Percentiles rank a stretch among this genome's conserved stretches.
phyloP scores from a whole-genome alignment of 30 jellyfish, hydroid and myxozoan species.

The Aurelia sp. region DNA sequence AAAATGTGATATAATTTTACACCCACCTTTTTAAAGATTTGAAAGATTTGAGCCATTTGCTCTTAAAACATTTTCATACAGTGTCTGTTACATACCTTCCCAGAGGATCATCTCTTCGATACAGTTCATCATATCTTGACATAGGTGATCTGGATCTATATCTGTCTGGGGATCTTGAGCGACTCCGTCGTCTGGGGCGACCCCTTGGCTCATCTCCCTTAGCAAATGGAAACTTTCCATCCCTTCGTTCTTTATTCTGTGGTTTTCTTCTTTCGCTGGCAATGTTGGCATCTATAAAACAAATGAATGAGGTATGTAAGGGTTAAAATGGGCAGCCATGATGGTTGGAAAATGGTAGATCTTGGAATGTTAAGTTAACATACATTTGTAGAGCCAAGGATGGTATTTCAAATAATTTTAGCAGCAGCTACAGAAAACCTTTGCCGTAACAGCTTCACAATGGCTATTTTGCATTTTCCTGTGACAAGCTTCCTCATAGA shows the following conservation, averaged over 20 bases:
- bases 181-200: slow-evolving; percentile 28
- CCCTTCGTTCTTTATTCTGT: slow-evolving; percentile 57
- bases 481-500: too few species aligned
- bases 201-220: slow-evolving; percentile 16
- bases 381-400: too few species aligned
- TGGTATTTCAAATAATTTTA: too few species aligned
- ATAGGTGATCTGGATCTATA: slow-evolving; percentile 79
- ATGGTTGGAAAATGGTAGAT: neutral
- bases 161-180: slow-evolving; percentile 48
- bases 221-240: slow-evolving; percentile 15
- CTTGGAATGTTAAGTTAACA: neutral
- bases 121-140: slow-evolving; percentile 89
- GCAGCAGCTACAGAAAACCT: too few species aligned
- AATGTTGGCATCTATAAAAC: slow-evolving; percentile 74
- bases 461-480: too few species aligned
- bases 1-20: too few species aligned
- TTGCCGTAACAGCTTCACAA: too few species aligned
- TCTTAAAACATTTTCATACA: too few species aligned
- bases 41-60: too few species aligned
- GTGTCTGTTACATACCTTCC: neutral
- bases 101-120: slow-evolving; percentile 54
- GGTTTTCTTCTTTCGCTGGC: slow-evolving; percentile 92
- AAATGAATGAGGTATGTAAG: too few species aligned
- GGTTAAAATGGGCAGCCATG: neutral
- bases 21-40: too few species aligned